Conservation (phyloP, 2,888 invertebrate species). For the Lymantria monacha region DNA sequence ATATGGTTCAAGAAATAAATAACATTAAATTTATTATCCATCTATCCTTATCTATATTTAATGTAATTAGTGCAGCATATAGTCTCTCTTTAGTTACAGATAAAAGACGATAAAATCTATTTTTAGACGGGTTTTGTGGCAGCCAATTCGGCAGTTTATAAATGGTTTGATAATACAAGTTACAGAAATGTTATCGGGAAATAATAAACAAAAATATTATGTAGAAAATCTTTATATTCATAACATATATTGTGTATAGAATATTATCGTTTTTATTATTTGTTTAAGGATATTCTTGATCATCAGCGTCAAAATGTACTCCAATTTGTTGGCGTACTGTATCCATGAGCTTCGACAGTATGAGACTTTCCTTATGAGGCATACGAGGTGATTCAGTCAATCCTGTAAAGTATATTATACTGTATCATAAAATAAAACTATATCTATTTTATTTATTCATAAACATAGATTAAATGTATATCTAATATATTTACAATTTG, state of each 20-base stretch:
- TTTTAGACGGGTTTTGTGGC: too few relatives aligned
- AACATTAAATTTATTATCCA: too few relatives aligned
- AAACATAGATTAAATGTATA: background rate
- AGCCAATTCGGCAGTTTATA: too few relatives aligned
- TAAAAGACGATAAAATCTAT: too few relatives aligned
- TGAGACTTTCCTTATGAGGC: slow-evolving; percentile 84
- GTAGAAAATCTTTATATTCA: background rate
- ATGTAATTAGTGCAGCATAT: too few relatives aligned
- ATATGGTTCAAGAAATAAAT: too few relatives aligned
- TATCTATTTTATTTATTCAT: background rate
- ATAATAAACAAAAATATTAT: too few relatives aligned
- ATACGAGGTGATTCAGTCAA: slow-evolving; percentile 85
- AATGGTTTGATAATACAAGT: too few relatives aligned
- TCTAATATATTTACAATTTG: background rate
- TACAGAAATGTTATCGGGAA: too few relatives aligned
- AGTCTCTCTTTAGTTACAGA: too few relatives aligned
- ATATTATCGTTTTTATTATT: background rate
- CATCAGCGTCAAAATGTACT: slow-evolving; percentile 61
- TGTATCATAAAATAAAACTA: background rate
- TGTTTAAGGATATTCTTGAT: slow-evolving; percentile 4
- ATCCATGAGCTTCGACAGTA: slow-evolving; percentile 87
- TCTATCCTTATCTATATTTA: too few relatives aligned
- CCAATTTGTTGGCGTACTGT: slow-evolving; percentile 85
- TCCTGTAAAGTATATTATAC: slow-evolving; percentile 60
- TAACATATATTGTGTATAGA: background rate